These are phyloP conservation scores for Takifugu bimaculatus DNA, from an alignment of 2,113 vertebrate species.

Conservation along the genomic window DNA sequence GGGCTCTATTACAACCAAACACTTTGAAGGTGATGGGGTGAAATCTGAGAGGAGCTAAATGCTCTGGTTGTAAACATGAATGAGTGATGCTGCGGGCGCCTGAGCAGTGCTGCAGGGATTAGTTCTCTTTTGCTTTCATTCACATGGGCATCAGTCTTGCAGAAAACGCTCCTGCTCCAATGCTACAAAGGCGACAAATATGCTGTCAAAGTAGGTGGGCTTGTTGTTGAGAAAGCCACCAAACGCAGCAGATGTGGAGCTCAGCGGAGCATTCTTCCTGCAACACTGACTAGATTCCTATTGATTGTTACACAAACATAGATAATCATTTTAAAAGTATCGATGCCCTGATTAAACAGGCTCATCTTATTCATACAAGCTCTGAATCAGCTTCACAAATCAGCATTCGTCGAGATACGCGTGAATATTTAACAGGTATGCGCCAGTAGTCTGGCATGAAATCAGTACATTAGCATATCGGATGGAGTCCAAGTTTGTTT, in stretches of 20 bases:
- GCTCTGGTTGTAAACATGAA: conserved; percentile 19
- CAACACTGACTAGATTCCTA: background rate
- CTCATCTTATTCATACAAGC: conserved; percentile 6
- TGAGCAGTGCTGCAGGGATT: conserved; percentile 10
- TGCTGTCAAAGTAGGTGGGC: background rate
- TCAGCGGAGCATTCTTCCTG: background rate
- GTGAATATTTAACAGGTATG: conserved; percentile 9
- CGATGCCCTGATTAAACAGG: conserved; percentile 8
- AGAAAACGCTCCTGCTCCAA: conserved; percentile 4
- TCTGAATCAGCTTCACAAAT: conserved; percentile 16
- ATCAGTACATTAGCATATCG: background rate
- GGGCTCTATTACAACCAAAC: background rate
- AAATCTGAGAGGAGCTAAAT: conserved; percentile 7
- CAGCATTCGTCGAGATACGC: conserved; percentile 19
- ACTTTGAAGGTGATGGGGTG: conserved; percentile 11
- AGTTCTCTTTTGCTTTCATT: conserved; percentile 31
- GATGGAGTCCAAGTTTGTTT: background rate
- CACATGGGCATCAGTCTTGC: conserved; percentile 13
- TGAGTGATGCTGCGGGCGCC: conserved; percentile 29
- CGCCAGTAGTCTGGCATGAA: conserved; percentile 4
- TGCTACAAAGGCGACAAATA: too few species aligned
- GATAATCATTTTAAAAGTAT: conserved; percentile 8
- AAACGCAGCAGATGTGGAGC: conserved; percentile 6
- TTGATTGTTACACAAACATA: too few species aligned
- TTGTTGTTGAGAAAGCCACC: conserved; percentile 6